A percentile compares a stretch with the other conserved stretches of the same genome.
Evolutionary conservation across 35 echinoderm and acorn worm genomes (phyloP).

Genomic region (Heliocidaris tuberculata): DNA sequence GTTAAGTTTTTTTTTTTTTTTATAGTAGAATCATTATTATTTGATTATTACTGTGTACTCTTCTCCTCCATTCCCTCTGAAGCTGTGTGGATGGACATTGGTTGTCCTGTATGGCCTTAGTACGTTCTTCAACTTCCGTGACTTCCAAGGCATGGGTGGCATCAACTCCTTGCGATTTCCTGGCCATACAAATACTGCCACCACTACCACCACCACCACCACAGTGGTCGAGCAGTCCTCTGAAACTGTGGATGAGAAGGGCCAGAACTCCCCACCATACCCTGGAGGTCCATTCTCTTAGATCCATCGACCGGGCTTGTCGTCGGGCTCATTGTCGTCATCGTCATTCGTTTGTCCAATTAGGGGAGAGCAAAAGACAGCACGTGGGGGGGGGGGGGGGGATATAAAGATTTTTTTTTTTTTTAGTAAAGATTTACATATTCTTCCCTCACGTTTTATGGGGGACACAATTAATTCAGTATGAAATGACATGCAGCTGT

Average conservation of each 20-base stretch:
- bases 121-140: conserved; percentile 57
- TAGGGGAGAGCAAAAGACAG: not conserved
- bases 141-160: conserved; percentile 51
- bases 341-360: no score
- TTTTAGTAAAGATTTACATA: not conserved
- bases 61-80: not conserved
- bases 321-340: no score
- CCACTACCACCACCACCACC: conserved; percentile 50
- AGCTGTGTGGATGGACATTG: conserved; percentile 47
- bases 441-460: not conserved
- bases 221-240: not conserved
- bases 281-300: conserved; percentile 29
- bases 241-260: conserved; percentile 13
- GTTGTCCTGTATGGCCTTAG: conserved; percentile 41
- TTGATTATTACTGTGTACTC: not conserved
- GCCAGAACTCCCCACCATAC: conserved; percentile 47
- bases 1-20: no score
- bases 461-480: not conserved
- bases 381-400: not conserved
- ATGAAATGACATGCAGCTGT: not conserved
- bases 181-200: not conserved
- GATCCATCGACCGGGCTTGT: not conserved
- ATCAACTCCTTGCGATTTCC: not conserved
- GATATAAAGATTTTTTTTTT: no score
- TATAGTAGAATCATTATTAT: not conserved